These are phyloP conservation scores for Ips typographus DNA, from an alignment of 1,140 invertebrate species.

Conservation along the genomic window DNA sequence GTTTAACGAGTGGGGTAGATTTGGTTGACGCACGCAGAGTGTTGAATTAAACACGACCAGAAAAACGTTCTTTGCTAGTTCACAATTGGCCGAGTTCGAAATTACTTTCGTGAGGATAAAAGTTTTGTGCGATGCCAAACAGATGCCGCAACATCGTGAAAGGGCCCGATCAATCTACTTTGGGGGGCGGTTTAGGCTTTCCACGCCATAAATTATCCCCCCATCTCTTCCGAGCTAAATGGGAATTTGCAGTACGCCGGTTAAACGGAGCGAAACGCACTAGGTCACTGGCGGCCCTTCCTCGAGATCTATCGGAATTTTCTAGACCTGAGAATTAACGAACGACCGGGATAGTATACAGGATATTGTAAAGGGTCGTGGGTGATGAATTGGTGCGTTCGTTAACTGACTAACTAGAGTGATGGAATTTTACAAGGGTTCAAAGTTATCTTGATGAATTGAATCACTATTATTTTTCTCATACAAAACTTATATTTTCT, in stretches of 20 bases:
- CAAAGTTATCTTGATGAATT: no score
- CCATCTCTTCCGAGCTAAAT: conserved; percentile 15
- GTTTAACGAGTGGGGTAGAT: background rate
- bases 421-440: no score
- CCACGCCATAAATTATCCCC: conserved; percentile 21
- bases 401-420: background rate
- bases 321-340: conserved; percentile 5
- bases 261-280: conserved; percentile 22
- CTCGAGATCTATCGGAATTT: conserved; percentile 18
- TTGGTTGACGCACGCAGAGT: background rate
- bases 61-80: background rate
- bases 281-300: conserved; percentile 15
- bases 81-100: conserved; percentile 13
- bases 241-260: conserved; percentile 23
- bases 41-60: conserved; percentile 2
- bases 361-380: background rate
- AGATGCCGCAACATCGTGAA: conserved; percentile 22
- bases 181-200: conserved; percentile 23
- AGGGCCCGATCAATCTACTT: conserved; percentile 21
- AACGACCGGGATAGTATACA: background rate
- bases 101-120: conserved; percentile 18
- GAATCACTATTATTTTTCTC: no score
- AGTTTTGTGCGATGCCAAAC: conserved; percentile 17
- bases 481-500: no score
- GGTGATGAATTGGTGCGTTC: background rate